Conservation (phyloP, 2,113 vertebrate genomes). For the Gambusia affinis region DNA sequence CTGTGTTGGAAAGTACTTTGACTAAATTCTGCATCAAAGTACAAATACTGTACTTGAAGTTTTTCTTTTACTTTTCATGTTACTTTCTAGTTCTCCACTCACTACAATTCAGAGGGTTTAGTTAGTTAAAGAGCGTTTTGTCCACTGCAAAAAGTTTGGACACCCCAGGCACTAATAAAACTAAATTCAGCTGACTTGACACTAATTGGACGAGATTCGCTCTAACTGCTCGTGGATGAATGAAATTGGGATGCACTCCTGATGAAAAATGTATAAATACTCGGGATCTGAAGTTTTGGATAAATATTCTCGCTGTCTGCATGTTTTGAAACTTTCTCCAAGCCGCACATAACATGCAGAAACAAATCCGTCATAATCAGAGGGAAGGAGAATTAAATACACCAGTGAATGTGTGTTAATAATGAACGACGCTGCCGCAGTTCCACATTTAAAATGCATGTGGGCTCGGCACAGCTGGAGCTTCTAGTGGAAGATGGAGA, state of each 20-base stretch:
- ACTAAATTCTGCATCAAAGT: too few species aligned
- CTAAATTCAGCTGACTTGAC: background rate
- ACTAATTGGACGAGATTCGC: background rate
- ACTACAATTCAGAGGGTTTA: too few species aligned
- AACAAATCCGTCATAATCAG: background rate
- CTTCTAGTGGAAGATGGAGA: conserved; percentile 30
- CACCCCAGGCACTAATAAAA: too few species aligned
- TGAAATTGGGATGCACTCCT: background rate
- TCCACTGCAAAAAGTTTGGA: too few species aligned
- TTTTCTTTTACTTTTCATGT: too few species aligned
- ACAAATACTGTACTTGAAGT: too few species aligned
- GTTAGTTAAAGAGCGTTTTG: too few species aligned
- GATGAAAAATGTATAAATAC: background rate
- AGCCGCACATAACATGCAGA: background rate
- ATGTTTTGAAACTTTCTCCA: background rate
- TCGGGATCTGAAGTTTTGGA: background rate
- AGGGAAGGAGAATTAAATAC: background rate
- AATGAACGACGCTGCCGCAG: conserved; percentile 29
- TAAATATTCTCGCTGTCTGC: background rate
- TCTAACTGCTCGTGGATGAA: background rate
- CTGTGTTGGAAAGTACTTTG: too few species aligned
- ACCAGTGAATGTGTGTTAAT: conserved; percentile 28
- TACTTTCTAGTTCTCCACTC: too few species aligned
- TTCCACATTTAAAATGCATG: conserved; percentile 45
- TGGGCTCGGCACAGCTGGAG: conserved; percentile 4